Conservation (phyloP, 2,113 vertebrate species). For the Coreoperca whiteheadi region DNA sequence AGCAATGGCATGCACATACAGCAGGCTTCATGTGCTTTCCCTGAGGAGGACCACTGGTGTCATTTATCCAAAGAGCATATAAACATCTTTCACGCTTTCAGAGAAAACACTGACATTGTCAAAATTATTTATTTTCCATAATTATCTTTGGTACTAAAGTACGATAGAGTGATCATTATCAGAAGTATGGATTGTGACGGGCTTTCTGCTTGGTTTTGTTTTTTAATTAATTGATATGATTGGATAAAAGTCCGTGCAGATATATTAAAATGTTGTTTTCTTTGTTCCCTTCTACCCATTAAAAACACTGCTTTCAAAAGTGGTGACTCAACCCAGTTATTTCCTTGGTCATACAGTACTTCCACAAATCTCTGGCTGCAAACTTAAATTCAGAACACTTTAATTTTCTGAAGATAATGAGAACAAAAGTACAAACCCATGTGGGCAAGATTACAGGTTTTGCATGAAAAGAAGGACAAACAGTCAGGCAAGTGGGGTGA, state of each 20-base stretch:
- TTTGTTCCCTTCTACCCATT: neutral
- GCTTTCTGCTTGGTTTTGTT: neutral
- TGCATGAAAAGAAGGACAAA: constrained; percentile 1
- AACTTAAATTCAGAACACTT: constrained; percentile 14
- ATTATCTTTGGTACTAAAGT: neutral
- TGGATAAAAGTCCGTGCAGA: neutral
- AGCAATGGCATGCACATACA: constrained; percentile 27
- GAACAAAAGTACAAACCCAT: neutral
- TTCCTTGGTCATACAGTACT: neutral
- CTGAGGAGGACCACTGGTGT: constrained; percentile 9
- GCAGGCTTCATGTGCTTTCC: constrained; percentile 4
- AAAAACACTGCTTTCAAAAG: constrained; percentile 9
- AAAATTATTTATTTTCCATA: neutral
- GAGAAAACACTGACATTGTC: neutral
- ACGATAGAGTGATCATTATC: neutral
- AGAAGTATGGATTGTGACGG: neutral
- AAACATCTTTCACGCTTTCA: neutral
- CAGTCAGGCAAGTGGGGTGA: constrained; percentile 4
- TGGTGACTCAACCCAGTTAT: neutral
- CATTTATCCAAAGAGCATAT: constrained; percentile 4
- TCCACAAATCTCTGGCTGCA: neutral
- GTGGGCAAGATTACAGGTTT: constrained; percentile 32
- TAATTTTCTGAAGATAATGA: neutral
- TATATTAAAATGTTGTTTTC: neutral
- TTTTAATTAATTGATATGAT: neutral